Conservation (phyloP, 23 tunicate genomes). For the Trididemnum clinides region DNA sequence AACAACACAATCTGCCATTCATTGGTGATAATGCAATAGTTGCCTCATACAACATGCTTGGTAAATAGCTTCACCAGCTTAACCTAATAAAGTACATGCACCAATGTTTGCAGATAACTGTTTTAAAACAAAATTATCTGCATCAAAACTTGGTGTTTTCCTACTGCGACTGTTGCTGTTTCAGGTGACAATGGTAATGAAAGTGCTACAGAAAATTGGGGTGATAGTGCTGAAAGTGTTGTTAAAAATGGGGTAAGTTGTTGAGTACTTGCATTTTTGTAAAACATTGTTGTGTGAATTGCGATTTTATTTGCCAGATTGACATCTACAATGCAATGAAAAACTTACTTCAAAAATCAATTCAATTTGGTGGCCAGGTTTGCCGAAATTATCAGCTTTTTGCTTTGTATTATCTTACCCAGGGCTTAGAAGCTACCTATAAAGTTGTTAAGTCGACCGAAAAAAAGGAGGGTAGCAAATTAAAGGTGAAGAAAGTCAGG, state of each 20-base stretch:
- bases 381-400: conserved; percentile 20
- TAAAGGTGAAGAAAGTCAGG: neutral
- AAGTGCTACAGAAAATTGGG: no score
- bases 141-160: no score
- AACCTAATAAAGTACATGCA: no score
- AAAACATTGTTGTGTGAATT: neutral
- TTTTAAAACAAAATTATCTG: no score
- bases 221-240: neutral
- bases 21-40: no score
- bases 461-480: neutral
- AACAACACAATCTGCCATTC: no score
- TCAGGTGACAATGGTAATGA: no score
- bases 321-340: conserved; percentile 16
- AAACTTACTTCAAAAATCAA: conserved; percentile 4
- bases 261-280: neutral
- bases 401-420: conserved; percentile 10
- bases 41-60: no score
- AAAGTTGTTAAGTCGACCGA: neutral
- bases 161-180: no score
- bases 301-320: neutral
- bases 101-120: no score
- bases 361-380: conserved; percentile 30
- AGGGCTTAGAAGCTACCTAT: conserved; percentile 21
- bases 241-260: conserved; percentile 43
- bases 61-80: no score